A percentile compares a stretch with the other conserved stretches of the same genome.
Conservation (phyloP, 2,888 invertebrate genomes). For the Taenaris catops region DNA sequence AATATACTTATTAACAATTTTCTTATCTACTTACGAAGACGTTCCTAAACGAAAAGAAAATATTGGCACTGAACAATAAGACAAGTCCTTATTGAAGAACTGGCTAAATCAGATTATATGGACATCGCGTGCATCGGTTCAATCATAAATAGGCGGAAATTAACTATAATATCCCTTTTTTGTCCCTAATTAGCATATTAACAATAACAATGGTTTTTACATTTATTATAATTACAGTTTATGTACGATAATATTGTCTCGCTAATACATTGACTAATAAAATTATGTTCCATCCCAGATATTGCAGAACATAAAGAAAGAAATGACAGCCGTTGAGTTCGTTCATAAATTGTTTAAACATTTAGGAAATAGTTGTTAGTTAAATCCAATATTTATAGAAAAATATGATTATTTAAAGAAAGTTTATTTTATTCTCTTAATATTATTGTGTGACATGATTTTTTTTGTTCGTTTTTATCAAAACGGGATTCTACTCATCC, state of each 20-base stretch:
- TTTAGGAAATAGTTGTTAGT: slow-evolving; percentile 34
- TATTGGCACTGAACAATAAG: slow-evolving; percentile 11
- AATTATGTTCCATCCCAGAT: slow-evolving; percentile 64
- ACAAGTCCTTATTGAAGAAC: slow-evolving; percentile 11
- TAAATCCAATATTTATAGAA: slow-evolving; percentile 60
- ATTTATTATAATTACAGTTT: slow-evolving; percentile 35
- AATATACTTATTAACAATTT: not conserved
- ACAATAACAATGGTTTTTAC: slow-evolving; percentile 46
- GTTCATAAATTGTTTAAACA: no score
- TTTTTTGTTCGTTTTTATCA: slow-evolving; percentile 12
- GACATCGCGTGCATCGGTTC: no score
- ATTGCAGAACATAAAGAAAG: slow-evolving; percentile 51
- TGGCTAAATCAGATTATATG: not conserved
- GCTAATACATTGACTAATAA: slow-evolving; percentile 54
- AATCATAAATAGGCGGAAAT: slow-evolving; percentile 14
- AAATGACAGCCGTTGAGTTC: slow-evolving; percentile 47
- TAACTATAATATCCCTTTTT: slow-evolving; percentile 21
- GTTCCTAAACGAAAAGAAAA: slow-evolving; percentile 1
- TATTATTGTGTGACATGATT: slow-evolving; percentile 17
- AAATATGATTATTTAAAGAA: slow-evolving; percentile 58
- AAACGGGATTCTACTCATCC: slow-evolving; percentile 15
- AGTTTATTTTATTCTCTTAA: slow-evolving; percentile 21
- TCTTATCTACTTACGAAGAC: not conserved
- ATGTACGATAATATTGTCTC: slow-evolving; percentile 66
- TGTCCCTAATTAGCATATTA: slow-evolving; percentile 56